Evolutionary conservation across 1,140 invertebrate species (phyloP).

Genomic region (Trichogramma pretiosum): DNA sequence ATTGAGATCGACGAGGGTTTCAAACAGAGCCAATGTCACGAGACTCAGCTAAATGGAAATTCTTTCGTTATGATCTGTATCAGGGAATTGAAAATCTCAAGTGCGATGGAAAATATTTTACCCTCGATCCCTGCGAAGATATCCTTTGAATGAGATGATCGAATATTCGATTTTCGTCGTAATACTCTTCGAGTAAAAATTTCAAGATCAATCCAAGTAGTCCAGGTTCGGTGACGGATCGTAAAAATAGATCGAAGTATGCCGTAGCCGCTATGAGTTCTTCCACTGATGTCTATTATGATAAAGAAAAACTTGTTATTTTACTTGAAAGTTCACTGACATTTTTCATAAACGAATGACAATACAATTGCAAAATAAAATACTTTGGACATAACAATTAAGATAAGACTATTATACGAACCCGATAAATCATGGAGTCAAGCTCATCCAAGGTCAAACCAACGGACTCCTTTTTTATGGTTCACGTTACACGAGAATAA

Average conservation of each 20-base stretch:
- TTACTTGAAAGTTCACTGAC: not conserved
- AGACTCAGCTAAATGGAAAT: slow-evolving; percentile 65
- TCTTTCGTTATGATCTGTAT: not conserved
- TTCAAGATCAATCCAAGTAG: slow-evolving; percentile 73
- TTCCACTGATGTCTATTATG: slow-evolving; percentile 67
- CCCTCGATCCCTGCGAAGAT: slow-evolving; percentile 57
- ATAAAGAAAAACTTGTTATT: slow-evolving; percentile 33
- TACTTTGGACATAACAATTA: slow-evolving; percentile 4
- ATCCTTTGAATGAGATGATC: slow-evolving; percentile 69
- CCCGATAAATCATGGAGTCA: slow-evolving; percentile 40
- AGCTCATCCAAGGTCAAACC: slow-evolving; percentile 41
- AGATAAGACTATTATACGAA: slow-evolving; percentile 31
- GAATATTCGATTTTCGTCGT: slow-evolving; percentile 71
- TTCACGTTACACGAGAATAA: too few relatives aligned
- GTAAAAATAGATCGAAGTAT: slow-evolving; percentile 81
- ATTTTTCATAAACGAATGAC: slow-evolving; percentile 8
- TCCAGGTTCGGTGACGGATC: slow-evolving; percentile 77
- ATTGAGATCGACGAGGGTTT: slow-evolving; percentile 83
- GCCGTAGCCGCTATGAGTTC: slow-evolving; percentile 86
- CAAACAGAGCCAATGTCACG: slow-evolving; percentile 82
- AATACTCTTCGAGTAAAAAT: slow-evolving; percentile 77
- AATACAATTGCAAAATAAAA: slow-evolving; percentile 5
- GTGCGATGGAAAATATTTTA: slow-evolving; percentile 37
- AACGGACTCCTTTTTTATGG: slow-evolving; percentile 45
- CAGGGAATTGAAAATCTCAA: too few relatives aligned